These are phyloP conservation scores for Nymphalis urticae DNA, from an alignment of 2,888 invertebrate species.

Conservation along the genomic window DNA sequence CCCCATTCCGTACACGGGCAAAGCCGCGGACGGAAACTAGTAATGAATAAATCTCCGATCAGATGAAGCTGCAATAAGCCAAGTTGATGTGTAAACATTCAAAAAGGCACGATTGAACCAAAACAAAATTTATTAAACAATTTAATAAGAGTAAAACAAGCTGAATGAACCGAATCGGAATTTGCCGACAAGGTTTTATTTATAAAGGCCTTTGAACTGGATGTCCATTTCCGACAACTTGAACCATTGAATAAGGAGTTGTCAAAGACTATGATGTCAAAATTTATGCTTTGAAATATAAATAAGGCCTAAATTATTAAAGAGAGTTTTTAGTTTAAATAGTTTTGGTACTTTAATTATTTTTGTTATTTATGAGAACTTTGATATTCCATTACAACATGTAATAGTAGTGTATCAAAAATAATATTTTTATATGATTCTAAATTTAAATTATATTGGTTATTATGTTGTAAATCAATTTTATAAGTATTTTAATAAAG, in stretches of 20 bases:
- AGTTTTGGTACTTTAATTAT: constrained; percentile 12
- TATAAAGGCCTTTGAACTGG: constrained; percentile 60
- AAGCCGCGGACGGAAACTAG: no score
- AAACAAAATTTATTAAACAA: constrained; percentile 41
- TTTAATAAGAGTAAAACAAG: constrained; percentile 45
- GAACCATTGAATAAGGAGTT: constrained; percentile 62
- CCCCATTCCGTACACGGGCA: no score
- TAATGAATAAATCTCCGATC: constrained; percentile 9
- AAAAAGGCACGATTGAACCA: constrained; percentile 38
- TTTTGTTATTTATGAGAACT: not conserved
- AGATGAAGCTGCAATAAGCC: constrained; percentile 28
- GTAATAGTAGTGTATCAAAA: not conserved
- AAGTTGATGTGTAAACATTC: constrained; percentile 36
- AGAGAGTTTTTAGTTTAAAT: constrained; percentile 17
- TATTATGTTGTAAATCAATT: no score
- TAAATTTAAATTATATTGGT: no score
- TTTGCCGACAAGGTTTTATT: constrained; percentile 66
- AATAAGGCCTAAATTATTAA: constrained; percentile 32
- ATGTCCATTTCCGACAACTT: constrained; percentile 77
- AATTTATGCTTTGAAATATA: constrained; percentile 48
- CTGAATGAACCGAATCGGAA: constrained; percentile 53
- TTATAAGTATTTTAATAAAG: no score
- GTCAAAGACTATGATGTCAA: constrained; percentile 72
- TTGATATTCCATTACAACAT: not conserved
- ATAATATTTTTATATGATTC: no score